Base-by-base conservation (phyloP, 92 coral and sea anemone genomes). In the Paragorgia papillata region DNA sequence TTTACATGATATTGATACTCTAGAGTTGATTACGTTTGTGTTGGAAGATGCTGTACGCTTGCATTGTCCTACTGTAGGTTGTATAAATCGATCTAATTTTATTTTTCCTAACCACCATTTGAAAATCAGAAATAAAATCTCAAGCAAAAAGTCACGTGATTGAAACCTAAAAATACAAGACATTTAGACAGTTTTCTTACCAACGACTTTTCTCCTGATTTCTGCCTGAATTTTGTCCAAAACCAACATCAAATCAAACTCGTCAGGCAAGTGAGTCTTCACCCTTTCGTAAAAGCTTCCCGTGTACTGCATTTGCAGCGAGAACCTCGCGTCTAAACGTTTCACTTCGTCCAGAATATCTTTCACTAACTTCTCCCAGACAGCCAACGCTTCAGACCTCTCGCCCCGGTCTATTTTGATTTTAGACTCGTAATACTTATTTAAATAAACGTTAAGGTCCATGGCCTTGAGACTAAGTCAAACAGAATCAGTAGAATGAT, bases 211-310 rank as follows among this genome's bases (percentile, higher is more conserved):
- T n/a, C n/a, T 51, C 20, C 7, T 6, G 17, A 22, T 51, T 3
- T 17, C 6, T 51, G 17, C 58, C 5, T 6, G 4, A 22, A 51
- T 51, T 10, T 67, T 80, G 7, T 76, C 76, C 69, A 90, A 73
- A 49, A 66, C 84, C 48, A 90, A n/a, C 96, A 81, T 88, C 4
- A 88, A 3, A 57, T 90, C 96, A 63, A 90, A 90, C 62, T 90
- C 96, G 62, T 90, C 62, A 0, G 96, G 89, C 35, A 62, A 74
- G 22, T 70, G 75, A 1, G 85, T 86, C 57, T 90, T 90, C 24
- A 75, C 50, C 43, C 96, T 58, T 49, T 90, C 96, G 40, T 87
- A 90, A 37, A 51, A 88, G 40, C 96, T 88, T 18, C 96, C 96
- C 4, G 71, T 25, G 18, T 55, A 31, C 14, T 60, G 1, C 14